Conservation (phyloP, 1,140 invertebrate genomes). For the Yoshiicerus persimilis region DNA sequence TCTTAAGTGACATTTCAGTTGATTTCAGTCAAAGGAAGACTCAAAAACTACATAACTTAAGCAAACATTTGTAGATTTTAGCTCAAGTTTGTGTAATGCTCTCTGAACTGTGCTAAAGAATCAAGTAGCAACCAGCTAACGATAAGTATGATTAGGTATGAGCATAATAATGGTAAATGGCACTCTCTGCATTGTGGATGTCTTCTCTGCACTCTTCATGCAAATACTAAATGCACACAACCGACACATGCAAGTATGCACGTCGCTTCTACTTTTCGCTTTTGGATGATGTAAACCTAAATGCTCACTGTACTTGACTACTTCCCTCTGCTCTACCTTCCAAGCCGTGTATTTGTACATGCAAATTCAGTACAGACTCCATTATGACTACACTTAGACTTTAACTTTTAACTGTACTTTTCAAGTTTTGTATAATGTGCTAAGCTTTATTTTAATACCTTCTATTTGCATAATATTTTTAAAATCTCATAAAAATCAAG, state of each 20-base stretch:
- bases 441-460: background rate
- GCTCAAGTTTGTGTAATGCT: background rate
- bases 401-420: no score
- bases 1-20: slow-evolving; percentile 13
- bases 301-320: background rate
- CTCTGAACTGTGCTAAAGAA: background rate
- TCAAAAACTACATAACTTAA: slow-evolving; percentile 9
- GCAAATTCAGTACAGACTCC: background rate
- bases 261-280: background rate
- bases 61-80: slow-evolving; percentile 11
- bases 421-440: no score
- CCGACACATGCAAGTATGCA: background rate
- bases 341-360: background rate
- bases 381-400: background rate
- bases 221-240: background rate
- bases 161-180: background rate
- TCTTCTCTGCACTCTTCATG: background rate
- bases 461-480: background rate
- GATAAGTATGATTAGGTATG: background rate
- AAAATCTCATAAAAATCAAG: background rate
- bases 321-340: background rate
- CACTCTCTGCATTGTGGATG: background rate
- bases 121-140: background rate
- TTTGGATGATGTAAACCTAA: background rate
- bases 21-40: background rate